A percentile compares a stretch with the other conserved stretches of the same genome.
These are phyloP conservation scores for Notothenia rossii DNA, from an alignment of 2,113 vertebrate species.

Conservation along the genomic window DNA sequence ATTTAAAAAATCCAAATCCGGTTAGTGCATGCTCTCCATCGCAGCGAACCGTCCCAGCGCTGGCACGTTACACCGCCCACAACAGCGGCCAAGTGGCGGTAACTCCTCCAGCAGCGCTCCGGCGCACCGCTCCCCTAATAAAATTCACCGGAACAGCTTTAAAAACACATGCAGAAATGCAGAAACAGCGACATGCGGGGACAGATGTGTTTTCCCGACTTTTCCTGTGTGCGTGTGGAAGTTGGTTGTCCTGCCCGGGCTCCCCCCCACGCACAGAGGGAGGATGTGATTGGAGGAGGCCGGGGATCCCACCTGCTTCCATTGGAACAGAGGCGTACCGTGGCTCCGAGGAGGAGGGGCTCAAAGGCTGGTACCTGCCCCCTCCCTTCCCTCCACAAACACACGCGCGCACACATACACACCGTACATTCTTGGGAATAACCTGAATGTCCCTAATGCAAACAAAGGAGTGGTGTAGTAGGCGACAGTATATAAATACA, in stretches of 20 bases:
- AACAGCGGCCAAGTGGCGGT: conserved; percentile 44
- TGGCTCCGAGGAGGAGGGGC: conserved; percentile 69
- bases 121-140: background rate
- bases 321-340: conserved; percentile 80
- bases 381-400: background rate
- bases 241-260: conserved; percentile 73
- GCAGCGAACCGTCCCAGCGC: conserved; percentile 39
- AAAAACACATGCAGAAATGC: conserved; percentile 4
- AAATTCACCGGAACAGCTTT: background rate
- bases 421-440: background rate
- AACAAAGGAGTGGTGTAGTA: conserved; percentile 23
- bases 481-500: background rate
- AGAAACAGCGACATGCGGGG: conserved; percentile 23
- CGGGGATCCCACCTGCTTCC: conserved; percentile 83
- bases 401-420: background rate
- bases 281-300: conserved; percentile 77
- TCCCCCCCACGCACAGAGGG: conserved; percentile 25
- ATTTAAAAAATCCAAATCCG: conserved; percentile 28
- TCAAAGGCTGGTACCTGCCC: conserved; percentile 60
- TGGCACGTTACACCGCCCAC: conserved; percentile 30
- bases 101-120: conserved; percentile 40
- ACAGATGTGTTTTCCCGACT: conserved; percentile 48
- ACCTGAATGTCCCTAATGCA: conserved; percentile 1
- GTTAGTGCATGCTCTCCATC: conserved; percentile 54
- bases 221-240: conserved; percentile 65